These are phyloP conservation scores for Oryzaephilus surinamensis DNA, from an alignment of 1,140 invertebrate species.

Conservation along the genomic window DNA sequence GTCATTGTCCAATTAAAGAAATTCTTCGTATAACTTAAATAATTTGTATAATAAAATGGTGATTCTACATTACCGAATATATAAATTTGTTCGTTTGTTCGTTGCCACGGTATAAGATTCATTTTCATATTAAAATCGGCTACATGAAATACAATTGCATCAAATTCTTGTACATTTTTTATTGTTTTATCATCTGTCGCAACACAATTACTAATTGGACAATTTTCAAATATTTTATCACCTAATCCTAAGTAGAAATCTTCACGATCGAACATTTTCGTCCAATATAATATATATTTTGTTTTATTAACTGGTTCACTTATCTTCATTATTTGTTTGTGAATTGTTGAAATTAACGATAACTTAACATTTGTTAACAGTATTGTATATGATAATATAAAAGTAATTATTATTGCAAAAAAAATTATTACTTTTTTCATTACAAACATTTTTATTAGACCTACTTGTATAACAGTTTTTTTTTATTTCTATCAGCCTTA, in stretches of 20 bases:
- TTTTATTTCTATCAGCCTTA: too few relatives aligned
- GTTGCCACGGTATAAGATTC: constrained; percentile 8
- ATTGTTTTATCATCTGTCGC: constrained; percentile 7
- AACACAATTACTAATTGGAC: constrained; percentile 12
- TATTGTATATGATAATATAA: too few relatives aligned
- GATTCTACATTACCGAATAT: constrained; percentile 13
- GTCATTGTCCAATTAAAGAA: constrained; percentile 19
- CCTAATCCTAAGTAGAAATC: constrained; percentile 12
- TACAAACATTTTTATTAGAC: too few relatives aligned
- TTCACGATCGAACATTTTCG: constrained; percentile 8
- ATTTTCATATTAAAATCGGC: constrained; percentile 2
- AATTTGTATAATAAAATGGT: constrained; percentile 4
- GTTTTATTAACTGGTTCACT: too few relatives aligned
- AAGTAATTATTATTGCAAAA: too few relatives aligned
- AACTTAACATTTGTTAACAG: too few relatives aligned
- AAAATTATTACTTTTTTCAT: too few relatives aligned
- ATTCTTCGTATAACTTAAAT: constrained; percentile 1
- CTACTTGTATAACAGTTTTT: too few relatives aligned
- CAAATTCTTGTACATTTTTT: constrained; percentile 7
- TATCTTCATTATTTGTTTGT: too few relatives aligned
- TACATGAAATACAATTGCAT: constrained; percentile 14
- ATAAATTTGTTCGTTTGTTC: constrained; percentile 12
- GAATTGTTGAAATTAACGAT: too few relatives aligned
- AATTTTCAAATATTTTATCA: constrained; percentile 14
- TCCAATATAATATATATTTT: constrained; percentile 15